Evolutionary conservation across 2,888 invertebrate species (phyloP), one percentile per base, ranked within the genome.

Genomic region (Perizoma affinitatum): DNA sequence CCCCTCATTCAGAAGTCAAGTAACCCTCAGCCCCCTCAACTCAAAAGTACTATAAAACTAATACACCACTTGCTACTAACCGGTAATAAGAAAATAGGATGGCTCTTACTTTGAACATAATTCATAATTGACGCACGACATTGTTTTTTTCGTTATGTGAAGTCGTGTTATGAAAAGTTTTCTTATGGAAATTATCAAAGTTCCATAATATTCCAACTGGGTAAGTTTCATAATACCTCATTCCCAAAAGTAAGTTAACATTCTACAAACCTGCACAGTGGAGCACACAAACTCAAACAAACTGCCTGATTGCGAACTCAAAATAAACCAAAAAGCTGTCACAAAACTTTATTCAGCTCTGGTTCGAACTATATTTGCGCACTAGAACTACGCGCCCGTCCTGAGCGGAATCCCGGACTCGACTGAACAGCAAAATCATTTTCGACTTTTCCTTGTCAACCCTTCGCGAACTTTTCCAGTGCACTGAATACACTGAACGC

Each of bases 291-390:
- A 74, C 69, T 69, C 69, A 65, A 74, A 73, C 66, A 65, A 74
- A 71, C 70, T 76, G 62, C 65, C 63, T 69, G 65, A 74, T 71
- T 68, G 63, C 61, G 45, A 77, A 75, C 71, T 74, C 63, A 64
- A 68, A 71, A 71, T 72, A 75, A 78, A 78, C 73, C 52, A 65
- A 78, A 73, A 72, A 74, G 73, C 69, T 70, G 69, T 71, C 80
- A 83, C 83, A 72, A 82, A 84, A 84, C 84, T 84, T 85, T 78
- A 67, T 76, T 76, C 62, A 73, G 66, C 67, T 71, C 67, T 69
- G 70, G 70, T 70, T 72, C 80, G 80, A 77, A 75, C 68, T 68
- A n/a, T 71, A 67, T 67, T 63, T 65, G 58, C 55, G 46, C 45
- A 67, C 59, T 54, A 58, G 47, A 58, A 74, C 69, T 54, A 69